Conservation (phyloP, 2,113 vertebrate genomes). For the Pelobates fuscus region DNA sequence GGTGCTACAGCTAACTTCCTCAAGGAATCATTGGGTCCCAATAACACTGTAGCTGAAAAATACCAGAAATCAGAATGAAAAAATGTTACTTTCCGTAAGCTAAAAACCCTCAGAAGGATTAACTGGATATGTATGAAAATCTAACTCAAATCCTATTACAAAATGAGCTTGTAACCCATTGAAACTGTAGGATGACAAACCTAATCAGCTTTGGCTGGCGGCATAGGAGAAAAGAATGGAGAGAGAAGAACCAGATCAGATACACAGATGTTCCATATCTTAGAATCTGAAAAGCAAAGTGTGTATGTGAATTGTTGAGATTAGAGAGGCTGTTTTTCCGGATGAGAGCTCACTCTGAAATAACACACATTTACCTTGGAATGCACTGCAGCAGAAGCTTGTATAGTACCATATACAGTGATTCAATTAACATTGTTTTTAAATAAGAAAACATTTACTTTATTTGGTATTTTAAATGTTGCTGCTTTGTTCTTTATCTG, state of each 20-base stretch:
- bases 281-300: slow-evolving; percentile 29
- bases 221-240: slow-evolving; percentile 19
- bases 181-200: slow-evolving; percentile 46
- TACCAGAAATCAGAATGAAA: not conserved
- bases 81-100: slow-evolving; percentile 11
- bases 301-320: slow-evolving; percentile 32
- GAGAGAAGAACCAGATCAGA: slow-evolving; percentile 32
- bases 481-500: too few species aligned
- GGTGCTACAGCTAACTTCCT: too few species aligned
- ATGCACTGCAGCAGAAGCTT: not conserved
- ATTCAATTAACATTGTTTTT: not conserved
- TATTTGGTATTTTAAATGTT: too few species aligned
- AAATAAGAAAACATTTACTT: not conserved
- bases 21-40: not conserved
- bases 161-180: slow-evolving; percentile 44
- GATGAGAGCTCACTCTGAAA: not conserved
- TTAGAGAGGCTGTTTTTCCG: slow-evolving; percentile 27
- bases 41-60: not conserved
- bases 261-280: slow-evolving; percentile 43
- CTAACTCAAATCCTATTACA: slow-evolving; percentile 45
- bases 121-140: slow-evolving; percentile 44
- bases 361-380: slow-evolving; percentile 6
- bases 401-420: not conserved
- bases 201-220: slow-evolving; percentile 46
- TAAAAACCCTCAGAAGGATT: slow-evolving; percentile 28